Conservation (phyloP, 2,113 vertebrate species). For the Eublepharis macularius region DNA sequence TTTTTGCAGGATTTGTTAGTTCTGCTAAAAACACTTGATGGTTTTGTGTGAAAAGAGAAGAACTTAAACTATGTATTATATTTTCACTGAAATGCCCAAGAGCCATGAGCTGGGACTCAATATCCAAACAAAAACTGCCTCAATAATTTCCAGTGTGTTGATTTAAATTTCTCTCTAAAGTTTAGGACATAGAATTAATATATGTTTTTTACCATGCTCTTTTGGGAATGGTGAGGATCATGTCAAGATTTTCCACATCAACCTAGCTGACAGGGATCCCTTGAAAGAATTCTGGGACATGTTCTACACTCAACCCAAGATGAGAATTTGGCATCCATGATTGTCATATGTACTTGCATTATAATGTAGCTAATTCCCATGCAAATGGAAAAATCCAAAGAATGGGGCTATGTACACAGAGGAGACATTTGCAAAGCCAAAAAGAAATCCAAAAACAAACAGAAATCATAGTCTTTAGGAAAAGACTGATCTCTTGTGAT, state of each 20-base stretch:
- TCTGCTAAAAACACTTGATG: conserved; percentile 15
- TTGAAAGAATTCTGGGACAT: not conserved
- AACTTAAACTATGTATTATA: not conserved
- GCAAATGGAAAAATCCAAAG: no score
- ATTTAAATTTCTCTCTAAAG: not conserved
- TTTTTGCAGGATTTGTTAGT: conserved; percentile 23
- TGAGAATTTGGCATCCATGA: no score
- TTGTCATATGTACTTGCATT: no score
- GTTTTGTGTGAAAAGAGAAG: not conserved
- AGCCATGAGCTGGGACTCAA: not conserved
- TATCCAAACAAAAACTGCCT: not conserved
- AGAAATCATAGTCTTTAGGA: no score
- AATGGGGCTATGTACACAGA: no score
- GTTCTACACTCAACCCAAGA: not conserved
- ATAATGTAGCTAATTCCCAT: no score
- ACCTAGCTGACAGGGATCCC: not conserved
- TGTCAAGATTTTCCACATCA: not conserved
- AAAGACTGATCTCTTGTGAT: no score
- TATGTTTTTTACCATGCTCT: not conserved
- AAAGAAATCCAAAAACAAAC: no score
- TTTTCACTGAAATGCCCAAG: not conserved
- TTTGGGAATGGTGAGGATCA: no score
- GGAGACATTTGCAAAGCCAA: no score
- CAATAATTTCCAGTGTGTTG: not conserved
- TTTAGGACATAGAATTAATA: not conserved